Base-by-base conservation (phyloP, 2,113 vertebrate species). In the Nothoprocta perdicaria region DNA sequence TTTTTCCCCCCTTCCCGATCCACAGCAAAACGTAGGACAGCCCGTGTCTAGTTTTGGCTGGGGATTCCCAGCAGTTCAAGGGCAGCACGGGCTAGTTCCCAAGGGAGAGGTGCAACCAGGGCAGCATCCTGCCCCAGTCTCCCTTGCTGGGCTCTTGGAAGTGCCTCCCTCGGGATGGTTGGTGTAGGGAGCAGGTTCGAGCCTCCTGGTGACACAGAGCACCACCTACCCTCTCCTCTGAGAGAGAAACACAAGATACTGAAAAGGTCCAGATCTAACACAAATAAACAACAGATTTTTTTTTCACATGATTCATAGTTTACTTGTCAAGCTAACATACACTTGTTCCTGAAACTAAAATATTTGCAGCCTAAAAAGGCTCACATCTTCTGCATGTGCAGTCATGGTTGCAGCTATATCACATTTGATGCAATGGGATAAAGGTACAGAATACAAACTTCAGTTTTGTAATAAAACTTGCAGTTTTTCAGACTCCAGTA, bases 401-500 rank as follows among this genome's bases (percentile, higher is more conserved):
- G 15, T 63, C n/a, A 65, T 1, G 14, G 35, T 3, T 79, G 41
- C n/a, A 61, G 35, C 48, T 53, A 65, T n/a, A 72, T 83, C 38
- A 72, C 31, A 3, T 16, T 65, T 33, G 60, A 74, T 43, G 53
- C 84, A 92, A 45, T 2, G 9, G 26, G 41, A 45, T 71, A 67
- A 77, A 71, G 55, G 68, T 63, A 38, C 0, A 0, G 68, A 33
- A 55, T 22, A 50, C 63, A 76, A 63, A n/a, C 48, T 68, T 61
- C 50, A n/a, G n/a, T n/a, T n/a, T n/a, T n/a, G n/a, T n/a, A n/a
- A n/a, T n/a, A n/a, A n/a, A n/a, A n/a, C n/a, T n/a, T n/a, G n/a
- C n/a, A n/a, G n/a, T n/a, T n/a, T n/a, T n/a, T n/a, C n/a, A n/a
- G 52, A 91, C 80, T 84, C 52, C 80, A 86, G 46, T 69, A 88